Conservation (phyloP, 2,888 invertebrate species). For the Pseudococcus jackbeardsleyi region DNA sequence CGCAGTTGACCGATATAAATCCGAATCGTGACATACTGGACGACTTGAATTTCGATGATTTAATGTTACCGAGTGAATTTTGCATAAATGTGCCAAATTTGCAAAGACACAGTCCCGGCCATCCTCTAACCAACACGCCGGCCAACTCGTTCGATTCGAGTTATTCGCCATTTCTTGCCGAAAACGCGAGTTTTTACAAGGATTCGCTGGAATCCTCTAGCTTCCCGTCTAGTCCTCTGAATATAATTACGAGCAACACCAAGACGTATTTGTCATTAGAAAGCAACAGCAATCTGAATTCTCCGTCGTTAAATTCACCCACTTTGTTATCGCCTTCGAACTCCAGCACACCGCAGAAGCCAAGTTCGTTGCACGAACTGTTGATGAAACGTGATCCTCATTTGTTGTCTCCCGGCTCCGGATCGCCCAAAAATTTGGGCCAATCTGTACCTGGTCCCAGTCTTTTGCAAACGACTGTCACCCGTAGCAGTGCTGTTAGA, state of each 20-base stretch:
- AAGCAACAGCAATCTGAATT: slow-evolving; percentile 75
- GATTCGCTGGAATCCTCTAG: slow-evolving; percentile 69
- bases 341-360: slow-evolving; percentile 69
- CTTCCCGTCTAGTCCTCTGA: slow-evolving; percentile 74
- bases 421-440: slow-evolving; percentile 70
- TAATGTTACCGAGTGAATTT: slow-evolving; percentile 79
- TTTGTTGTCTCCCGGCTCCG: slow-evolving; percentile 66
- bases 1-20: slow-evolving; percentile 87
- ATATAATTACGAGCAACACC: slow-evolving; percentile 66
- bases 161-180: slow-evolving; percentile 69
- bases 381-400: slow-evolving; percentile 78
- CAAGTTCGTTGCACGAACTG: slow-evolving; percentile 77
- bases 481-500: slow-evolving; percentile 60
- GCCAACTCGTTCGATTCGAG: slow-evolving; percentile 63
- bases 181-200: slow-evolving; percentile 69
- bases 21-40: slow-evolving; percentile 77
- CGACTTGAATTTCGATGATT: slow-evolving; percentile 88
- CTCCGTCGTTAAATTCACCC: slow-evolving; percentile 72
- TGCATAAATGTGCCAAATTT: slow-evolving; percentile 58
- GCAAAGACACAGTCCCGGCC: slow-evolving; percentile 59
- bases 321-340: slow-evolving; percentile 69
- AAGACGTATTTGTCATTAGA: slow-evolving; percentile 76
- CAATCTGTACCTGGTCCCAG: slow-evolving; percentile 75
- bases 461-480: slow-evolving; percentile 58
- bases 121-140: slow-evolving; percentile 54